Percentiles rank a stretch among this genome's conserved stretches.
phyloP scores from a whole-genome alignment of 2,797 vertebrate genomes.

The Chelon auratus region DNA sequence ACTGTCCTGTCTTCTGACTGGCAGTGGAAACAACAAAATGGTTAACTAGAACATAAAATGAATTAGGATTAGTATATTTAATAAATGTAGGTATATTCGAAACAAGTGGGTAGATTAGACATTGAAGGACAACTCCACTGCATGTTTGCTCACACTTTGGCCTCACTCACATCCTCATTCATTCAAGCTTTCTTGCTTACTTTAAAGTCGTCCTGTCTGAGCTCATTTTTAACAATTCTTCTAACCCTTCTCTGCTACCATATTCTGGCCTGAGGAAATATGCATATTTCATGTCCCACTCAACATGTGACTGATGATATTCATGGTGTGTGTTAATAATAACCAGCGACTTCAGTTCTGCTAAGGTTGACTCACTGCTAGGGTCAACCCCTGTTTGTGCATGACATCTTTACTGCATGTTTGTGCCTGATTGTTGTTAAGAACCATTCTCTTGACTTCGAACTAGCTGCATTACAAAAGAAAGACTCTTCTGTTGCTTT shows the following conservation, averaged over 20 bases:
- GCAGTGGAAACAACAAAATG: constrained; percentile 4
- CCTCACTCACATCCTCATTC: neutral
- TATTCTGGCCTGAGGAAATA: constrained; percentile 54
- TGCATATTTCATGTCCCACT: constrained; percentile 73
- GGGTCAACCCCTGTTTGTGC: neutral
- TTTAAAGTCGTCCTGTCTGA: constrained; percentile 28
- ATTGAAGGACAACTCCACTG: neutral
- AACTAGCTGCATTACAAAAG: constrained; percentile 17
- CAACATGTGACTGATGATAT: constrained; percentile 66
- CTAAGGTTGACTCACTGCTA: constrained; percentile 9
- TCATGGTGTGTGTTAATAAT: constrained; percentile 60
- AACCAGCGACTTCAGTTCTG: constrained; percentile 37
- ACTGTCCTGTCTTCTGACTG: constrained; percentile 8
- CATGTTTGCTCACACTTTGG: neutral
- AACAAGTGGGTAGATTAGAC: neutral
- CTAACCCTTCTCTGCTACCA: constrained; percentile 40
- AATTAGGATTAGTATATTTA: no score
- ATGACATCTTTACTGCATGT: constrained; percentile 7
- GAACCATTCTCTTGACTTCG: constrained; percentile 31
- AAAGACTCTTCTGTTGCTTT: constrained; percentile 26
- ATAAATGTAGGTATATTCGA: neutral
- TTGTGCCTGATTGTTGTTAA: neutral
- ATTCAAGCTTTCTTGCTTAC: constrained; percentile 2
- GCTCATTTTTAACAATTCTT: constrained; percentile 43
- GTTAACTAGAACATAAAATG: neutral